Evolutionary conservation across 1,140 invertebrate genomes (phyloP), one percentile per base, ranked within the genome.

Genomic region (Samia ricini): DNA sequence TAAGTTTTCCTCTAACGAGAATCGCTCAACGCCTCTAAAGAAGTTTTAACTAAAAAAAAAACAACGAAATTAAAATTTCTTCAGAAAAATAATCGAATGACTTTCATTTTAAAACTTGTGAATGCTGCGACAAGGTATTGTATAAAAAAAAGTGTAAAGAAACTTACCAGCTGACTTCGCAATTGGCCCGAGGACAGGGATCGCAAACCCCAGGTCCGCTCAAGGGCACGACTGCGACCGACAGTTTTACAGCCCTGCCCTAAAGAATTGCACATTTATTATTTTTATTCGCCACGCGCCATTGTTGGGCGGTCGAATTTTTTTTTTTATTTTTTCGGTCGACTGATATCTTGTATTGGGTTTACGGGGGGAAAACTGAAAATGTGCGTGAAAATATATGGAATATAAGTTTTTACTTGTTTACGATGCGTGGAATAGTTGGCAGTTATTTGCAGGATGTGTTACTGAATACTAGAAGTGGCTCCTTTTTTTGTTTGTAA

Each of bases 231-330:
- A 56, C 10, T 83, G 83, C 72, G 68, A 70, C 76, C 78, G 83
- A 86, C 83, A 84, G 72, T 81, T 86, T 86, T 81, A 86, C 80
- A 84, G 74, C 83, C 74, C 77, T 76, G 75, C 71, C 69, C 57
- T 82, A 85, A 85, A 83, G 77, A 79, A 84, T 86, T 78, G 79
- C 78, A 69, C 81, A 84, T 86, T 86, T 84, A 81, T 86, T 86
- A 86, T 86, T 84, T 86, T 86, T 86, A 86, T 86, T 76, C 74
- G 73, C 74, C 64, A 64, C 73, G 68, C 71, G 29, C 69, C 73
- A 74, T 81, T 81, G 61, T 74, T 51, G 33, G 66, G 61, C 26
- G 29, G 49, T 15, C 49, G 50, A 54, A 64, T 68, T 79, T 79
- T 59, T 58, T 82, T 80, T 76, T 74, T 68, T 79, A 77, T 59